phyloP scores from a whole-genome alignment of 2,113 vertebrate genomes.

The Gopherus flavomarginatus region DNA sequence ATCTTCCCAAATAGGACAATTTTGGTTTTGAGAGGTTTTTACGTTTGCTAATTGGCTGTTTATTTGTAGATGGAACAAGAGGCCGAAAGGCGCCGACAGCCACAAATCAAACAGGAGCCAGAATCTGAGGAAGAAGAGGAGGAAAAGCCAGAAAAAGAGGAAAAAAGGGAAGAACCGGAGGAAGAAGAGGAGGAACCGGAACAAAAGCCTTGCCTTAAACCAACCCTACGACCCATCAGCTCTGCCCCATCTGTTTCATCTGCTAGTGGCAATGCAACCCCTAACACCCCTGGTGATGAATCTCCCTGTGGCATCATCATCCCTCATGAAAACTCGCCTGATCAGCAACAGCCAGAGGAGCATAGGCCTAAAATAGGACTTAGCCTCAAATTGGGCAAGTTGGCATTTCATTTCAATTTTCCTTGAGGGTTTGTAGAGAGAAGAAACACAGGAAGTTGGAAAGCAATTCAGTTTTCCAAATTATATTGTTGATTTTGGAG shows the following conservation, averaged over 20 bases:
- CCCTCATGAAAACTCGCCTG: constrained; percentile 97
- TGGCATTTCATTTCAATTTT: neutral
- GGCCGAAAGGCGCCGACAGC: constrained; percentile 93
- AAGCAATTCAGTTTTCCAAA: neutral
- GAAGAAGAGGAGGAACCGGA: constrained; percentile 90
- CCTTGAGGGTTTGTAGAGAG: neutral
- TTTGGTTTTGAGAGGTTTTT: neutral
- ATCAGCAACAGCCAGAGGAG: constrained; percentile 92
- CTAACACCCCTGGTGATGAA: constrained; percentile 93
- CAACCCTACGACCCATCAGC: constrained; percentile 94
- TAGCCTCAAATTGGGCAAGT: constrained; percentile 95
- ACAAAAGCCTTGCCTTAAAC: constrained; percentile 93
- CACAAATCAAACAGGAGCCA: constrained; percentile 89
- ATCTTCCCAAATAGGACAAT: neutral
- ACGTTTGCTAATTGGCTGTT: neutral
- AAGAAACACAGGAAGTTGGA: neutral
- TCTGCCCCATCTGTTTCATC: constrained; percentile 96
- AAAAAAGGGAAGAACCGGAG: constrained; percentile 88
- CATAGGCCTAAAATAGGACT: constrained; percentile 96
- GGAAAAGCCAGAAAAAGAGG: constrained; percentile 91
- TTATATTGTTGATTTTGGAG: accelerated
- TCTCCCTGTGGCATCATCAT: constrained; percentile 99
- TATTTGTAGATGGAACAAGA: constrained; percentile 95
- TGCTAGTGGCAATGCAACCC: constrained; percentile 93
- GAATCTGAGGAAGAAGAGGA: constrained; percentile 88